Evolutionary conservation across 2,113 vertebrate genomes (phyloP).

Genomic region (Nyctibius bracteatus): DNA sequence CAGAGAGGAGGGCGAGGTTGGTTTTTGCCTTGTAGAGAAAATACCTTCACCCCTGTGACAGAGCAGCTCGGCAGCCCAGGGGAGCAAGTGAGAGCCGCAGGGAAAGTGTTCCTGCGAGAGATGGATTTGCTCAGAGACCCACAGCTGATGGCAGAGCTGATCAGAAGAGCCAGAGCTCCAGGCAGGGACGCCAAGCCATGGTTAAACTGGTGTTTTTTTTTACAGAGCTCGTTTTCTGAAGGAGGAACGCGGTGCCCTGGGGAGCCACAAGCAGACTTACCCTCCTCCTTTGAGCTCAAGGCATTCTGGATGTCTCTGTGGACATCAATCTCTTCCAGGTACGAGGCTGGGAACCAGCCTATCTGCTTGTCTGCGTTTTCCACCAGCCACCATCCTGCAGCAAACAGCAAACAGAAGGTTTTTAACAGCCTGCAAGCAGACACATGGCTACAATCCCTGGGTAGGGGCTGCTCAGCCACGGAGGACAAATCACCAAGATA

Average conservation of each 20-base stretch:
- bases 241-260: neutral
- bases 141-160: neutral
- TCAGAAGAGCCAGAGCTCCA: neutral
- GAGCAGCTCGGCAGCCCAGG: neutral
- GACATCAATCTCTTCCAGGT: slow-evolving; percentile 66
- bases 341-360: slow-evolving; percentile 96
- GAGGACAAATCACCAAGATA: neutral
- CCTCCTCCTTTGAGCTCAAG: neutral
- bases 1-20: neutral
- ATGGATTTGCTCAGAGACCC: neutral
- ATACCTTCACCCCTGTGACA: neutral
- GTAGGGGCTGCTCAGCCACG: neutral
- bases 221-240: neutral
- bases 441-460: neutral
- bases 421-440: neutral
- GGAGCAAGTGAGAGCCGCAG: neutral
- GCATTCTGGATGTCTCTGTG: neutral
- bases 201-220: neutral
- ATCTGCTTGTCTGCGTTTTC: slow-evolving; percentile 79
- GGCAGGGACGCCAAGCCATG: neutral
- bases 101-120: neutral
- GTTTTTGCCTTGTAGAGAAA: neutral
- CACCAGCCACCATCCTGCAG: slow-evolving; percentile 96
- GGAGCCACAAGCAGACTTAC: neutral
- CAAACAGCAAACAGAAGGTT: fast-evolving